Evolutionary conservation across 2,113 vertebrate species (phyloP).

Genomic region (Tapirus terrestris): DNA sequence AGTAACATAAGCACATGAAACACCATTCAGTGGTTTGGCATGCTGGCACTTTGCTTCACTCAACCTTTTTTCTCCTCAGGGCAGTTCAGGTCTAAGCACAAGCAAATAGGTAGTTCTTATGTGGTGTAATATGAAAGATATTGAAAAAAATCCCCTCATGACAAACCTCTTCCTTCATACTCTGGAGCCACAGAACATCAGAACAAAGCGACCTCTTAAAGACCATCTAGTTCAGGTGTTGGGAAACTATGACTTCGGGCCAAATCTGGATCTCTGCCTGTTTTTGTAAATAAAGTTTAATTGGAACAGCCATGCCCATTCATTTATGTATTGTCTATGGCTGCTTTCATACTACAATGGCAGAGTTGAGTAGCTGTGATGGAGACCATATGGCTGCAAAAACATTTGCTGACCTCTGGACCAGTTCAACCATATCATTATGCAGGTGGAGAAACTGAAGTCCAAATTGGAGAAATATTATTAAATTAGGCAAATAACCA

Average conservation of each 20-base stretch:
- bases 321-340: not conserved
- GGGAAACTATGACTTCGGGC: not conserved
- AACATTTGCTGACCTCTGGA: not conserved
- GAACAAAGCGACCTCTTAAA: not conserved
- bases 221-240: not conserved
- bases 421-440: not conserved
- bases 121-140: not conserved
- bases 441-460: not conserved
- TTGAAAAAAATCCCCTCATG: not conserved
- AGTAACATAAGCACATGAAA: not conserved
- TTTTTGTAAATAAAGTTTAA: constrained; percentile 30
- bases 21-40: not conserved
- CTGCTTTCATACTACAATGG: not conserved
- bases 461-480: not conserved
- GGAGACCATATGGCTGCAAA: not conserved
- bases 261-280: not conserved
- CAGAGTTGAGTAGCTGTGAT: not conserved
- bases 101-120: not conserved
- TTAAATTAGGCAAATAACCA: not conserved
- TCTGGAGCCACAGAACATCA: not conserved
- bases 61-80: not conserved
- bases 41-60: not conserved
- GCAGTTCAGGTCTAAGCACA: not conserved
- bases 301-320: not conserved
- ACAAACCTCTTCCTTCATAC: not conserved